These are phyloP conservation scores for Limonius californicus DNA, from an alignment of 1,140 invertebrate genomes.

Conservation along the genomic window DNA sequence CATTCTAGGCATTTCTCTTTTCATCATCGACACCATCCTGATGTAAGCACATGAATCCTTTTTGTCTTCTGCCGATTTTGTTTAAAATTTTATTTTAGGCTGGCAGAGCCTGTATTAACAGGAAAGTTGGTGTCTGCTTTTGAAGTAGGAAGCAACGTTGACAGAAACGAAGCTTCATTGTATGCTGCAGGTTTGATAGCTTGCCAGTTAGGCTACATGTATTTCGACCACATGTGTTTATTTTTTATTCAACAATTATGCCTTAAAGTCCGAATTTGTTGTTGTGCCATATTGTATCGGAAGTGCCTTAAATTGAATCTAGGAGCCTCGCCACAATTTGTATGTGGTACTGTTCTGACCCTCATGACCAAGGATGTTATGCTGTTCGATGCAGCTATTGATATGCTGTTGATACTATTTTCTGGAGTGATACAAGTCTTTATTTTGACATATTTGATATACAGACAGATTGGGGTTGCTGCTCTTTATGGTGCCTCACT, in stretches of 20 bases:
- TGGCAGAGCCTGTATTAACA: not conserved
- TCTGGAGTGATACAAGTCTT: too few species aligned
- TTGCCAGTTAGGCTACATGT: not conserved
- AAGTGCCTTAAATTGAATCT: not conserved
- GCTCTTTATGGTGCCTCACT: too few species aligned
- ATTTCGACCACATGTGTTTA: constrained; percentile 27
- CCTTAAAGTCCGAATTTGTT: not conserved
- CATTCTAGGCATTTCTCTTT: not conserved
- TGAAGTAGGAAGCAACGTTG: not conserved
- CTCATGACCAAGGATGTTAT: too few species aligned
- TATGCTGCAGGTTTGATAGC: not conserved
- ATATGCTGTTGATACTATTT: too few species aligned
- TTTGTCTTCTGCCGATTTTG: not conserved
- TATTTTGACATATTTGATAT: too few species aligned
- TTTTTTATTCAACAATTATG: constrained; percentile 21
- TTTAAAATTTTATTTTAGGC: not conserved
- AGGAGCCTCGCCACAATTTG: too few species aligned
- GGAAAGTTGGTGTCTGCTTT: not conserved
- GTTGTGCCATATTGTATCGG: not conserved
- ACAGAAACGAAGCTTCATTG: not conserved
- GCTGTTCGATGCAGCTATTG: too few species aligned
- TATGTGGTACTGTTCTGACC: too few species aligned
- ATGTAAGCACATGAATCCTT: not conserved
- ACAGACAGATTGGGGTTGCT: too few species aligned
- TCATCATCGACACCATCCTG: not conserved